These are phyloP conservation scores for Drosophila pseudotakahashii DNA, from an alignment of 2,888 invertebrate genomes.

Conservation along the genomic window DNA sequence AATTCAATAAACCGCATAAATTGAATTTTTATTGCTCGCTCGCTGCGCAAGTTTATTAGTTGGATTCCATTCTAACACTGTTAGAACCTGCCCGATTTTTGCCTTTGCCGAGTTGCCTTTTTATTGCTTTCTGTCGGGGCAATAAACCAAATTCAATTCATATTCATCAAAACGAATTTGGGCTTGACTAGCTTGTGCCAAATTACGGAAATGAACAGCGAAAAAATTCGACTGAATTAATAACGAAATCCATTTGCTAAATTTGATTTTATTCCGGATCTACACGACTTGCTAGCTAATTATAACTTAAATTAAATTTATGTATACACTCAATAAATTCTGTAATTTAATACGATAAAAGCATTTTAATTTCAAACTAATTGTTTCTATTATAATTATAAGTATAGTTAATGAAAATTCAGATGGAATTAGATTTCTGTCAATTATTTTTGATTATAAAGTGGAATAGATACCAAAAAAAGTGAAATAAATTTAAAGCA, in stretches of 20 bases:
- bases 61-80: slow-evolving; percentile 24
- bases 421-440: neutral
- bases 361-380: neutral
- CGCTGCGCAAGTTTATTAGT: slow-evolving; percentile 38
- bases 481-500: too few relatives aligned
- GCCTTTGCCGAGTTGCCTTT: slow-evolving; percentile 16
- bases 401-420: neutral
- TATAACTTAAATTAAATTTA: neutral
- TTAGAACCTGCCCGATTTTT: slow-evolving; percentile 14
- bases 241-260: slow-evolving; percentile 8
- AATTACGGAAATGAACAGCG: slow-evolving; percentile 12
- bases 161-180: slow-evolving; percentile 36
- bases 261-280: slow-evolving; percentile 1
- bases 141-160: slow-evolving; percentile 43
- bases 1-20: slow-evolving; percentile 54
- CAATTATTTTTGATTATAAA: neutral
- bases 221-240: slow-evolving; percentile 7
- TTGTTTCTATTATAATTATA: neutral
- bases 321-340: slow-evolving; percentile 1
- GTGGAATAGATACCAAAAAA: neutral
- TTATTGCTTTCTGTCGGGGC: slow-evolving; percentile 6
- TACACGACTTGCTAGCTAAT: neutral
- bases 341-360: slow-evolving; percentile 18
- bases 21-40: slow-evolving; percentile 49
- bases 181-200: neutral